These are phyloP conservation scores for Papilio protenor DNA, from an alignment of 2,888 invertebrate species.

Conservation along the genomic window DNA sequence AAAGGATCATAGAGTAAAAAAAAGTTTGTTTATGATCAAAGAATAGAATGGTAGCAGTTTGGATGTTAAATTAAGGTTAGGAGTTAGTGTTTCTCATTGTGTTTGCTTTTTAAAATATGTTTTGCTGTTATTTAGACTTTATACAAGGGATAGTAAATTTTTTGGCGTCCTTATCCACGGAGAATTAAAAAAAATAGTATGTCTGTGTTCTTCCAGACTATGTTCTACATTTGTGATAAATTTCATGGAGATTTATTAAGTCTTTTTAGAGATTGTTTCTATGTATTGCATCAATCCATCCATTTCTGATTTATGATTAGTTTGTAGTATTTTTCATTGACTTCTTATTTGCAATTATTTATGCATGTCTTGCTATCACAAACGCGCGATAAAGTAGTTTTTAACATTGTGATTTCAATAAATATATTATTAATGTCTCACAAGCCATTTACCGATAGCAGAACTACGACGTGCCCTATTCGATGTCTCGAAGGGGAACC, in stretches of 20 bases:
- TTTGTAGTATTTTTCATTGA: no score
- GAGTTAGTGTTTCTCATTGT: constrained; percentile 8
- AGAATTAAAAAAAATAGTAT: no score
- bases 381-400: not conserved
- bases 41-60: constrained; percentile 47
- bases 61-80: not conserved
- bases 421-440: not conserved
- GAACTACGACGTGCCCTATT: constrained; percentile 48
- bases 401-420: not conserved
- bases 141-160: no score
- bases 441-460: constrained; percentile 22
- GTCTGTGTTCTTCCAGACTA: no score
- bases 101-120: not conserved
- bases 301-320: no score
- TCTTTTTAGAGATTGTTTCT: no score
- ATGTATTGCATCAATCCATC: no score
- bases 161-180: no score
- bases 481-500: constrained; percentile 49
- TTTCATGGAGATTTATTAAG: no score
- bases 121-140: not conserved
- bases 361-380: no score
- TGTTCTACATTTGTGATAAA: no score
- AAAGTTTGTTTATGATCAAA: constrained; percentile 56
- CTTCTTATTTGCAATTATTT: no score
- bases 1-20: constrained; percentile 50